Evolutionary conservation across 2,113 vertebrate genomes (phyloP), one percentile per base, ranked within the genome.

Genomic region (Calidris pugnax): DNA sequence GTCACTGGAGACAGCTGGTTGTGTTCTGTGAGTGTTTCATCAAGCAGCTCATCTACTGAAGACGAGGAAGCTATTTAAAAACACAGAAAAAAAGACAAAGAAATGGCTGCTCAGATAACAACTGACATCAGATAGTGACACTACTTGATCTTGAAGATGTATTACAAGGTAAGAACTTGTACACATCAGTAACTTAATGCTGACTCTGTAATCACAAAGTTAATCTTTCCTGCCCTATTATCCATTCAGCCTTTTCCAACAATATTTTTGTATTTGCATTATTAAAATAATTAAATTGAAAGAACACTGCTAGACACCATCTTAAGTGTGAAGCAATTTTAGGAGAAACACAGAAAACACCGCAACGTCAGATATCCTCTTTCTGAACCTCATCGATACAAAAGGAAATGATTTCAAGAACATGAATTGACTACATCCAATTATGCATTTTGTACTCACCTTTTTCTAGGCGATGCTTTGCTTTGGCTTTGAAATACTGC

Each of bases 1-100:
- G 96, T 83, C 80, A 80, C 64, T 1, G 95, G 95, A 63, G 98
- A 98, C 55, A 97, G 95, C 43, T 96, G 56, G 55, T 95, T 98
- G 73, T 92, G 59, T 67, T 98, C 95, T 56, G 41, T 84, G 6
- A 97, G 94, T 6, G 85, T 79, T 45, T 96, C 95, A 9, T 97
- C 97, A 43, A 95, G 90, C 24, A 87, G 76, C 8, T 94, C 89
- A 35, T 66, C 97, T 72, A 7, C 35, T 91, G 55, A 81, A 92
- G 71, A 86, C 12, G 95, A 96, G 11, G 14, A 75, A 95, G 20
- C 20, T 53, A 26, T 33, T 87, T 71, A 57, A 76, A 93, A 91
- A 45, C 39, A 62, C 4, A 62, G 79, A 14, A n/a, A 76, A 76
- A 74, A 24, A 23, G 13, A 69, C 41, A 72, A 16, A 59, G 20